These are phyloP conservation scores for Zophobas atratus DNA, from an alignment of 1,140 invertebrate genomes.

Conservation along the genomic window DNA sequence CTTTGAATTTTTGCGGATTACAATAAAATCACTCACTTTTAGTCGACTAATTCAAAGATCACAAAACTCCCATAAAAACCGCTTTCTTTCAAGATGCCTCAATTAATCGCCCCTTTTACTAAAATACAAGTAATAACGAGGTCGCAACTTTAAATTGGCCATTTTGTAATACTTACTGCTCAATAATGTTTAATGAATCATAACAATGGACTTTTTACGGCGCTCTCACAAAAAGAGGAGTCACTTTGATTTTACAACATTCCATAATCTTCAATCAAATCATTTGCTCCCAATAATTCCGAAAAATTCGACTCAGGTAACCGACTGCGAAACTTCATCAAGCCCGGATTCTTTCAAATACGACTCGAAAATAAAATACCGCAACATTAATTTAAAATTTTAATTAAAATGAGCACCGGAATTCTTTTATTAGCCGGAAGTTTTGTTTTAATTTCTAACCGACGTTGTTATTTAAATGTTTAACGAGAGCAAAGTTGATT, in stretches of 20 bases:
- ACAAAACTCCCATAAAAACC: neutral
- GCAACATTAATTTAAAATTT: conserved; percentile 9
- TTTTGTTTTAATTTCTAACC: no score
- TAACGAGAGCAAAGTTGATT: neutral
- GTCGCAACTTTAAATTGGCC: neutral
- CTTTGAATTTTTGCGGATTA: no score
- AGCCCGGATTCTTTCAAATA: neutral
- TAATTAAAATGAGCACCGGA: conserved; percentile 9
- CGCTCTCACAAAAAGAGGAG: conserved; percentile 4
- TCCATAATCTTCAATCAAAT: conserved; percentile 3
- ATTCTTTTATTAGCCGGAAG: neutral
- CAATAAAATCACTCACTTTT: no score
- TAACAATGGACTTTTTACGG: conserved; percentile 18
- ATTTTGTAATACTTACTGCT: conserved; percentile 12
- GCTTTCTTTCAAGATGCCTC: neutral
- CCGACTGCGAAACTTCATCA: neutral
- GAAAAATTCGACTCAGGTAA: neutral
- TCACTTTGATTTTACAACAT: conserved; percentile 19
- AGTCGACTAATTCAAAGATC: no score
- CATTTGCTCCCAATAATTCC: neutral
- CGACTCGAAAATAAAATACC: neutral
- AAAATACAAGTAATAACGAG: conserved; percentile 3
- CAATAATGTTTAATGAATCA: conserved; percentile 42
- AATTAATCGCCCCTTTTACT: neutral
- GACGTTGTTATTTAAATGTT: no score